A percentile compares a stretch with the other conserved stretches of the same genome.
phyloP scores from a whole-genome alignment of 2,888 invertebrate genomes.

The Eristalinus sepulchralis region DNA sequence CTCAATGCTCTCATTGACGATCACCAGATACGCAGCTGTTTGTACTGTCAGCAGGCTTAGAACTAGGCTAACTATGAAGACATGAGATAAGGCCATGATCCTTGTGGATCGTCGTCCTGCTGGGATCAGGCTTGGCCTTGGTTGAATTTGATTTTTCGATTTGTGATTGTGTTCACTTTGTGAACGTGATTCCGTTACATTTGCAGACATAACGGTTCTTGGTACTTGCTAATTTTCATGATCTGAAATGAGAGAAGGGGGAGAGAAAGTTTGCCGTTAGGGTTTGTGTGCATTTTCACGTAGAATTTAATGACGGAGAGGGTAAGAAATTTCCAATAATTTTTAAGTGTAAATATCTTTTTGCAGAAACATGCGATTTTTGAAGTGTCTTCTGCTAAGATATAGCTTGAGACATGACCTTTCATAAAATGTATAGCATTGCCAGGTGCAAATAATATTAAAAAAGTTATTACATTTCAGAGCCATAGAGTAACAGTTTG shows the following conservation, averaged over 20 bases:
- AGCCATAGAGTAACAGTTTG: no score
- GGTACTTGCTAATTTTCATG: constrained; percentile 41
- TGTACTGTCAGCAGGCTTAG: constrained; percentile 72
- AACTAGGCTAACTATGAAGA: constrained; percentile 60
- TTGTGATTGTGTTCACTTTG: constrained; percentile 13
- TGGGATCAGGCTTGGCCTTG: constrained; percentile 29
- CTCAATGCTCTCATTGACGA: constrained; percentile 83
- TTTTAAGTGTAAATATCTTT: no score
- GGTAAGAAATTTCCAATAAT: no score
- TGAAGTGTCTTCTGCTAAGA: no score
- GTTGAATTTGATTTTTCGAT: constrained; percentile 1
- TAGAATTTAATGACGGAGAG: no score
- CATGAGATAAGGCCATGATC: constrained; percentile 7
- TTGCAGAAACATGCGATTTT: no score
- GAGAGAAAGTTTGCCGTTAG: neutral
- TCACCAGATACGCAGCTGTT: constrained; percentile 82
- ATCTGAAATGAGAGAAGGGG: constrained; percentile 44
- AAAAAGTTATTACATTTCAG: no score
- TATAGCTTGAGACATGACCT: no score
- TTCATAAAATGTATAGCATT: no score
- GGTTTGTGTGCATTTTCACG: neutral
- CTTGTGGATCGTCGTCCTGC: constrained; percentile 19
- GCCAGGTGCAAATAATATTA: no score
- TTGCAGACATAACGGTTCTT: constrained; percentile 31
- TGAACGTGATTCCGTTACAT: constrained; percentile 17